phyloP scores from a whole-genome alignment of 1,140 invertebrate species.

The Caenorhabditis inopinata region DNA sequence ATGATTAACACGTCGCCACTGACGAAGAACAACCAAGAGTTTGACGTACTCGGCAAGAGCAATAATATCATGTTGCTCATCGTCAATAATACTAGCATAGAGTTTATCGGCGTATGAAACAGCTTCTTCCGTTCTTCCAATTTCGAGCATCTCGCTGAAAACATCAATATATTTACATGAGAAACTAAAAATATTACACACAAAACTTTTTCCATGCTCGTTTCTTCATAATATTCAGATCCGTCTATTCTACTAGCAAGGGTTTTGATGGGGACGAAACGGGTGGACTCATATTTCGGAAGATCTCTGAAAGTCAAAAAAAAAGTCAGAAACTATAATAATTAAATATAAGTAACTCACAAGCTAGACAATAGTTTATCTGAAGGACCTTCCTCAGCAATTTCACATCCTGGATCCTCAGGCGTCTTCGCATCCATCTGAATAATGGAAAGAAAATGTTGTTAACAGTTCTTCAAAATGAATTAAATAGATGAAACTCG shows the following conservation, averaged over 20 bases:
- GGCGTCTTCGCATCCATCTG: too few species aligned
- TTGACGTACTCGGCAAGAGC: conserved; percentile 1
- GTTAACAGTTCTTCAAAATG: too few species aligned
- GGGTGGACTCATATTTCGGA: neutral
- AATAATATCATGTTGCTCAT: neutral
- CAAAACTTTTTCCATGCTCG: conserved; percentile 16
- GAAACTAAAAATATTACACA: neutral
- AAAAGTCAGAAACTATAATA: too few species aligned
- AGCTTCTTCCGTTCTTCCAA: neutral
- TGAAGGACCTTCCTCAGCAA: too few species aligned
- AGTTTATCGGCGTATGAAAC: neutral
- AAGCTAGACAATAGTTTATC: too few species aligned
- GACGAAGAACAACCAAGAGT: neutral
- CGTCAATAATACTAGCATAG: conserved; percentile 1
- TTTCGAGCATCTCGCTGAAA: neutral
- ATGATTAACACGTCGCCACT: neutral
- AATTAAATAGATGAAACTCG: too few species aligned
- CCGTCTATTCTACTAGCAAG: conserved; percentile 1
- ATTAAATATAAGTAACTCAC: too few species aligned
- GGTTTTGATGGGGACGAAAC: neutral
- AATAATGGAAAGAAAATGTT: too few species aligned
- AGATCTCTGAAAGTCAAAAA: conserved; percentile 19
- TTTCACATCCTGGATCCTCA: too few species aligned
- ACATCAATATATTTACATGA: neutral
- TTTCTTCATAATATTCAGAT: neutral